Evolutionary conservation across 2,888 invertebrate genomes (phyloP), one percentile per base, ranked within the genome.

Genomic region (Drosophila borealis): DNA sequence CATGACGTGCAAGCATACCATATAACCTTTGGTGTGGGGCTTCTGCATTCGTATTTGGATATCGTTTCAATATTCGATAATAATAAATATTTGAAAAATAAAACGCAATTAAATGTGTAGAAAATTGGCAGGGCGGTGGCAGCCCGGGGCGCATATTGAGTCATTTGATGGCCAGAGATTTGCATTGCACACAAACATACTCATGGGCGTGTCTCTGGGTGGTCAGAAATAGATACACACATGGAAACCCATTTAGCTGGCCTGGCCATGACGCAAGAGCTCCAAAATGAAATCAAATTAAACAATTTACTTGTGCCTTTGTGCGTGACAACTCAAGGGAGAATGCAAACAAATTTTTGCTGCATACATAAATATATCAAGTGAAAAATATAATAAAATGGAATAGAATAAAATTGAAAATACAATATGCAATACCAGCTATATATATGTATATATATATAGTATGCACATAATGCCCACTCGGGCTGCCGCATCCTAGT

Each of bases 281-380:
- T 67, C 70, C 68, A 69, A 76, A 88, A 68, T 73, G 66, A 87
- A 88, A 86, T 86, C 86, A 86, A 86, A 89, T 86, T 86, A 89
- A 89, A 86, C 89, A 88, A 89, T 88, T 88, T 89, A 75, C 80
- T 82, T 89, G 72, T 81, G 82, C 82, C 82, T 86, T 89, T 86
- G 83, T 86, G 89, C 89, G 89, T 86, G 86, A 88, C 86, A 86
- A 82, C 86, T 86, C 89, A 88, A 88, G 86, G 89, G 87, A 88
- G 79, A 85, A 86, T 78, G 80, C 83, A 85, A 82, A 88, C 87
- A 86, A 81, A 76, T 75, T 75, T 74, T 75, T 74, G 71, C 78
- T 78, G 83, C 69, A 74, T 78, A 85, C 78, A 85, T 85, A 75
- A 79, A 89, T 75, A 78, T 73, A 74, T 77, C 76, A 88, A 80